A percentile compares a stretch with the other conserved stretches of the same genome.
Conservation (phyloP, 2,797 vertebrate genomes). For the Leuciscus waleckii region DNA sequence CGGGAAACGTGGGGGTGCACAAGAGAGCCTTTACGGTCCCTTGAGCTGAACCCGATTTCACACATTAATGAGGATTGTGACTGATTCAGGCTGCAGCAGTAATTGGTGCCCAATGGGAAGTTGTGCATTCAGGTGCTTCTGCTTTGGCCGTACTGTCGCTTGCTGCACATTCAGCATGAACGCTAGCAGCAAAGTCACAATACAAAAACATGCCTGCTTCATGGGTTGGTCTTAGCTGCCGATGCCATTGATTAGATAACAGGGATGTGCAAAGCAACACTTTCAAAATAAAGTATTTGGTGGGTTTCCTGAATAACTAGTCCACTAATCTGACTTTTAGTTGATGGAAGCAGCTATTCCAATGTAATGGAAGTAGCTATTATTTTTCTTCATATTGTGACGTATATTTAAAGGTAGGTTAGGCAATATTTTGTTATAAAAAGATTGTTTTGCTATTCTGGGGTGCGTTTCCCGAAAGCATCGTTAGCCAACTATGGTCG, state of each 20-base stretch:
- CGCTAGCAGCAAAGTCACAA: background rate
- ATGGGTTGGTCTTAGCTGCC: background rate
- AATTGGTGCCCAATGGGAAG: conserved; percentile 57
- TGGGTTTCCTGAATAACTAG: background rate
- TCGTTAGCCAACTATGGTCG: no score
- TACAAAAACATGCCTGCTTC: background rate
- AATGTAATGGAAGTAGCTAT: background rate
- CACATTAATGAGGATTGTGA: conserved; percentile 59
- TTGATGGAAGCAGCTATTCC: background rate
- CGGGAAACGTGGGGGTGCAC: conserved; percentile 27
- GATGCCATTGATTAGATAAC: background rate
- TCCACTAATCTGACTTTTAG: background rate
- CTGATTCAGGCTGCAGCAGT: conserved; percentile 53
- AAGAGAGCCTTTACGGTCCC: conserved; percentile 46
- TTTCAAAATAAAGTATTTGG: background rate
- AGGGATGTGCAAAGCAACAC: background rate
- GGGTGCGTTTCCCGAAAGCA: no score
- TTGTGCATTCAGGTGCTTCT: conserved; percentile 43
- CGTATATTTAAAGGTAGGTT: background rate
- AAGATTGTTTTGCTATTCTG: no score
- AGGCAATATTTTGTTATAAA: no score
- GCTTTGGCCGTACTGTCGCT: background rate
- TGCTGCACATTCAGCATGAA: conserved; percentile 23
- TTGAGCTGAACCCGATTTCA: conserved; percentile 56
- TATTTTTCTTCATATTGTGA: background rate